phyloP scores from a whole-genome alignment of 2,797 vertebrate species.

The Eptatretus atami region DNA sequence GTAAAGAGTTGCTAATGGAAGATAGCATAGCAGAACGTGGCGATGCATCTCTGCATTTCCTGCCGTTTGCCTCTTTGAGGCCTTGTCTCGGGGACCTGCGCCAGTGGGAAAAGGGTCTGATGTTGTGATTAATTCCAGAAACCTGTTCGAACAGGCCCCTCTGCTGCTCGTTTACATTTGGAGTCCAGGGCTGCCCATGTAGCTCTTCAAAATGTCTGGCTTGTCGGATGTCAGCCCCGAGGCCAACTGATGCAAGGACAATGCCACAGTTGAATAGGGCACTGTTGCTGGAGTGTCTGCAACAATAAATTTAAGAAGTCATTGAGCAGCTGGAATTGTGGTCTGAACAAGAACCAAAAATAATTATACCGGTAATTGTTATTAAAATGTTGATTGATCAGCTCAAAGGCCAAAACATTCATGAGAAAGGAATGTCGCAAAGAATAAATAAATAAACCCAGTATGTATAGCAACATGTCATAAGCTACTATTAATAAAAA shows the following conservation, averaged over 20 bases:
- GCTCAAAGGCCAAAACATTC: too few relatives aligned
- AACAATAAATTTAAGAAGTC: too few relatives aligned
- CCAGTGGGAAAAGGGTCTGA: not conserved
- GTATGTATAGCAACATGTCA: too few relatives aligned
- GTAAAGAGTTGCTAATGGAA: conserved; percentile 64
- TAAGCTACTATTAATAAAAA: too few relatives aligned
- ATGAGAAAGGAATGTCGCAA: too few relatives aligned
- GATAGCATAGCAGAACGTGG: conserved; percentile 39
- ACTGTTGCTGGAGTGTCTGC: conserved; percentile 15
- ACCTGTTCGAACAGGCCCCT: conserved; percentile 21
- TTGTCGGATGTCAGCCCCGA: conserved; percentile 44
- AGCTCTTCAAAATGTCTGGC: conserved; percentile 9
- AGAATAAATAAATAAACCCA: too few relatives aligned
- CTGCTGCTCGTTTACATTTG: conserved; percentile 20
- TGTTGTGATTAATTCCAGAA: conserved; percentile 17
- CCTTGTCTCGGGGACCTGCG: not conserved
- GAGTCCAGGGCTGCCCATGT: conserved; percentile 18
- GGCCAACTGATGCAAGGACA: conserved; percentile 46
- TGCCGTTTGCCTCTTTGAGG: too few relatives aligned
- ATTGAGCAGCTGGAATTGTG: too few relatives aligned
- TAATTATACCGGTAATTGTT: too few relatives aligned
- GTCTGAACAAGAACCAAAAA: too few relatives aligned
- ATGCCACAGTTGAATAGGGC: conserved; percentile 58
- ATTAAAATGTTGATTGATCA: too few relatives aligned
- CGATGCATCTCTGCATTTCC: conserved; percentile 10